Conservation (phyloP, 1,140 invertebrate species). For the Chironomus striatipennis region DNA sequence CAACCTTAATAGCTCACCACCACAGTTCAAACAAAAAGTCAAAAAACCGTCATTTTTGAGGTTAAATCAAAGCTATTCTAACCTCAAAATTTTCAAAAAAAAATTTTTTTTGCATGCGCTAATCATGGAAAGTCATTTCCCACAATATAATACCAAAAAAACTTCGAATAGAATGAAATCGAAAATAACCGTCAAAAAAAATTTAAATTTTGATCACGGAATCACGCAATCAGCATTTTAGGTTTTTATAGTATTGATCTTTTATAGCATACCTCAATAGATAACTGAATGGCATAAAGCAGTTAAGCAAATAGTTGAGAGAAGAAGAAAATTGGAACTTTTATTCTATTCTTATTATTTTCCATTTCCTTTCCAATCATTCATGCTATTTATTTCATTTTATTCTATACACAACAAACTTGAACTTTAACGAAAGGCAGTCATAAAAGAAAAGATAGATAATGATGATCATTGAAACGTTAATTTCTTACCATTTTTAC, state of each 20-base stretch:
- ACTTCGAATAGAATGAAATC: too few species aligned
- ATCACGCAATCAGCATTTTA: too few species aligned
- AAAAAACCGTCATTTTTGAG: too few species aligned
- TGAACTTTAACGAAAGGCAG: background rate
- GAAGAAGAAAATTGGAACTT: slow-evolving; percentile 9
- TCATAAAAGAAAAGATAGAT: background rate
- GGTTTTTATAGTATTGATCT: background rate
- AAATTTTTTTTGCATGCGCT: too few species aligned
- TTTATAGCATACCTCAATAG: background rate
- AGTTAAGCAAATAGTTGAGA: background rate
- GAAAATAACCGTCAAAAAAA: too few species aligned
- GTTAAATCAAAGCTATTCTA: too few species aligned
- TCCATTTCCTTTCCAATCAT: slow-evolving; percentile 3
- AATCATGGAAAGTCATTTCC: too few species aligned
- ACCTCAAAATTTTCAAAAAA: too few species aligned
- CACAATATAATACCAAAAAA: too few species aligned
- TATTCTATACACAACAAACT: background rate
- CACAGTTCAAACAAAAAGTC: too few species aligned
- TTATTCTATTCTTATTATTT: background rate
- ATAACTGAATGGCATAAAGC: background rate
- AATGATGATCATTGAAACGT: slow-evolving; percentile 23
- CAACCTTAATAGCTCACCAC: too few species aligned
- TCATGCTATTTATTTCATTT: background rate
- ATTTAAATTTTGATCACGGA: too few species aligned
- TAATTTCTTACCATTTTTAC: background rate